phyloP scores from a whole-genome alignment of 1,140 invertebrate genomes.

The Oppia nitens region DNA sequence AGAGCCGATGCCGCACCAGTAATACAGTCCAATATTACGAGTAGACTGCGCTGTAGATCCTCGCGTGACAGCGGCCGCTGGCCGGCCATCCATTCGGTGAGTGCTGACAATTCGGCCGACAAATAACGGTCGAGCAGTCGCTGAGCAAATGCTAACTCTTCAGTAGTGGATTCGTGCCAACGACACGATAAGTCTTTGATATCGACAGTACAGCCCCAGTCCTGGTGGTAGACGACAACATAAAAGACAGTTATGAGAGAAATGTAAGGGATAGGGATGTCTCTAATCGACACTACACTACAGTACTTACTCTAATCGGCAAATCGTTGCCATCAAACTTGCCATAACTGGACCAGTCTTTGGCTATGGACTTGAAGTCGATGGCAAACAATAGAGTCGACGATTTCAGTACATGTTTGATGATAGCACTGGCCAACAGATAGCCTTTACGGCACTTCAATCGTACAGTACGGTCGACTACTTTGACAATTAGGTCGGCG shows the following conservation, averaged over 20 bases:
- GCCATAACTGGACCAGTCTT: slow-evolving; percentile 37
- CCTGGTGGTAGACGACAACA: slow-evolving; percentile 20
- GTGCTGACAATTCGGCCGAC: slow-evolving; percentile 33
- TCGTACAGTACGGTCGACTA: slow-evolving; percentile 43
- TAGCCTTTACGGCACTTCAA: slow-evolving; percentile 44
- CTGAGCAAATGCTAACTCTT: slow-evolving; percentile 47
- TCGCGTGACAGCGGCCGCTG: slow-evolving; percentile 26
- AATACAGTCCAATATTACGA: slow-evolving; percentile 34
- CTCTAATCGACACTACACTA: neutral
- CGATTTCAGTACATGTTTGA: slow-evolving; percentile 37
- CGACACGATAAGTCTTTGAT: slow-evolving; percentile 45
- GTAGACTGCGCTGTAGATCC: slow-evolving; percentile 32
- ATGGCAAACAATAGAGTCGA: slow-evolving; percentile 41
- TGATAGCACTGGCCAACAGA: slow-evolving; percentile 34
- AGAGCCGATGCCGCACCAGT: slow-evolving; percentile 39
- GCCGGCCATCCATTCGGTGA: slow-evolving; percentile 31
- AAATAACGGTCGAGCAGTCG: slow-evolving; percentile 42
- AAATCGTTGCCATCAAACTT: slow-evolving; percentile 51
- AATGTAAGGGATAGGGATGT: neutral
- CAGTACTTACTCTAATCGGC: slow-evolving; percentile 34
- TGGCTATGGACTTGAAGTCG: slow-evolving; percentile 43
- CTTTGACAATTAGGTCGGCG: slow-evolving; percentile 37
- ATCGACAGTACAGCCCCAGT: slow-evolving; percentile 59
- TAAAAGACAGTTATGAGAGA: slow-evolving; percentile 27
- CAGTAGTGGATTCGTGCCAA: slow-evolving; percentile 54